Evolutionary conservation across 2,888 invertebrate species (phyloP), one percentile per base, ranked within the genome.

Genomic region (Rhagonycha fulva): DNA sequence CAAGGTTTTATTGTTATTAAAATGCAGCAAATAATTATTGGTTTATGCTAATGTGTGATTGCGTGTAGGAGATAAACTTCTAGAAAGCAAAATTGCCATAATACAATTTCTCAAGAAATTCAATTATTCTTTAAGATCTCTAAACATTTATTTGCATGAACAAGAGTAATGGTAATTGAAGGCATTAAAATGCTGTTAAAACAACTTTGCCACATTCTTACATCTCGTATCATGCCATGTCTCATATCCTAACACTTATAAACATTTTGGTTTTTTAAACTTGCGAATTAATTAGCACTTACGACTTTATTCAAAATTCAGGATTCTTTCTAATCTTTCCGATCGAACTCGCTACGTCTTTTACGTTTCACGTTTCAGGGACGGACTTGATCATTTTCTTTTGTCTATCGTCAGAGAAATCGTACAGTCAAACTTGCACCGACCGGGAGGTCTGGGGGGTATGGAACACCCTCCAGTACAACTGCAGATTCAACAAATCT

Each of bases 151-250:
- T 77, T 74, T 77, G 71, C 77, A 77, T 77, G 74, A 61, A 68
- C 68, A 78, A 77, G 80, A 78, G 77, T 78, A 78, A 80, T 78
- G 80, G 77, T 80, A 80, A 80, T 80, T 80, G 78, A 80, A 80
- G 76, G 74, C 78, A 80, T 78, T 80, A 80, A 80, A 80, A 77
- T 77, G 76, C 74, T 77, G 78, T 78, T 80, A 78, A 75, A 80
- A 78, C 80, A 68, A 75, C 77, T 80, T 80, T 80, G 77, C 80
- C 77, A 72, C 80, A 80, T 80, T 80, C 80, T 77, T 78, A 77
- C 80, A 76, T 68, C 78, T 78, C 76, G 80, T 77, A 78, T 28
- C 26, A 32, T 68, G 61, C 62, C 74, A 63, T 70, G 74, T 74
- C 67, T 75, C 71, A 75, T 71, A 75, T 71, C 61, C 68, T 63